These are phyloP conservation scores for Aphrocallistes beatrix DNA, from an alignment of 37 sponge, comb jelly and placozoan genomes.

Conservation along the genomic window DNA sequence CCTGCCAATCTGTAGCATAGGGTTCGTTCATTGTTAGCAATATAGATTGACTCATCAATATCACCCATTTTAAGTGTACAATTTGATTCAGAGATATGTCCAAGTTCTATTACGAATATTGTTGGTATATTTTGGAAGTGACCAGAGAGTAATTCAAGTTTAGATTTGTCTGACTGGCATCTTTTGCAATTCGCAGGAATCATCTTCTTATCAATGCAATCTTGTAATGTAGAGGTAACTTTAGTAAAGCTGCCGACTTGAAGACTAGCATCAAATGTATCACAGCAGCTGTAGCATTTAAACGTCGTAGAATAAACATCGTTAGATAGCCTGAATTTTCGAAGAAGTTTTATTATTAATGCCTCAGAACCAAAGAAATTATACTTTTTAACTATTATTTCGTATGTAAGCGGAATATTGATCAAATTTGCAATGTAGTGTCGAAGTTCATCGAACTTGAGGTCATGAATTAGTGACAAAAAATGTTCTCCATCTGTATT, in stretches of 20 bases:
- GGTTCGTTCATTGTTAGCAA: not conserved
- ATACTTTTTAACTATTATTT: not conserved
- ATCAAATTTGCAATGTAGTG: not conserved
- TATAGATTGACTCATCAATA: slow-evolving; percentile 9
- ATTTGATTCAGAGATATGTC: not conserved
- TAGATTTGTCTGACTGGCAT: not conserved
- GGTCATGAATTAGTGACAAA: not conserved
- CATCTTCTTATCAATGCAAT: not conserved
- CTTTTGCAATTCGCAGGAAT: not conserved
- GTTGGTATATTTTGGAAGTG: not conserved
- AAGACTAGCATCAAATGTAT: not conserved
- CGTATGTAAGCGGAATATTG: not conserved
- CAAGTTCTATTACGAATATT: not conserved
- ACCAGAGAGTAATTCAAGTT: not conserved
- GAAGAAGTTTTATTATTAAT: not conserved
- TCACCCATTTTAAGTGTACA: not conserved
- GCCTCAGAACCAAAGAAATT: not conserved
- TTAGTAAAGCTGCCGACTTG: not conserved
- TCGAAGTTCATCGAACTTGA: not conserved
- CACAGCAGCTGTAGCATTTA: not conserved
- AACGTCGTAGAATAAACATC: not conserved
- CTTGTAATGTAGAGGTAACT: not conserved
- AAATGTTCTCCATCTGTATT: not conserved
- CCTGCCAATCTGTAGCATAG: not conserved
- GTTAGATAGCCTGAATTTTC: not conserved